Conservation (phyloP, 2,113 vertebrate genomes). For the Sebastes schlegelii region DNA sequence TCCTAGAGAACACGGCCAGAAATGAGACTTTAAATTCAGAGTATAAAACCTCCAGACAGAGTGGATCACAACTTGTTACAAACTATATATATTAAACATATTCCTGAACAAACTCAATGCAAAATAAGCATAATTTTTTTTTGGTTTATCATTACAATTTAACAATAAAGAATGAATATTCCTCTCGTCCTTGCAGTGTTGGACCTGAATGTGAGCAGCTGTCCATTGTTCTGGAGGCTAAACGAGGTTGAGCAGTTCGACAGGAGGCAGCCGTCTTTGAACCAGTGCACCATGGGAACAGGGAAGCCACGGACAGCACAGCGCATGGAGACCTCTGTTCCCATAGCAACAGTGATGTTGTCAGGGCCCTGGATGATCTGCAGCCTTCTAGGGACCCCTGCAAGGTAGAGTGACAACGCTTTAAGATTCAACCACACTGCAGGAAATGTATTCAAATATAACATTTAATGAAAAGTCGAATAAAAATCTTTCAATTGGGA, state of each 20-base stretch:
- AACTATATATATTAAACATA: neutral
- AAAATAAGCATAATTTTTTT: neutral
- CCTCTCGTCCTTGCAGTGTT: slow-evolving; percentile 19
- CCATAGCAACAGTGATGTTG: slow-evolving; percentile 79
- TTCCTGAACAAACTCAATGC: neutral
- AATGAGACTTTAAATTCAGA: neutral
- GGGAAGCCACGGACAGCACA: slow-evolving; percentile 80
- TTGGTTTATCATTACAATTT: slow-evolving; percentile 8
- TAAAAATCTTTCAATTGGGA: neutral
- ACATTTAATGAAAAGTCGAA: neutral
- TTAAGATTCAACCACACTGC: neutral
- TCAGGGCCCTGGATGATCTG: slow-evolving; percentile 79
- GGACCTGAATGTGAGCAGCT: slow-evolving; percentile 84
- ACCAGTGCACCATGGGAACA: slow-evolving; percentile 84
- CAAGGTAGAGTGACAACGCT: neutral
- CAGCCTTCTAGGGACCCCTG: slow-evolving; percentile 66
- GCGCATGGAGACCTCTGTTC: slow-evolving; percentile 75
- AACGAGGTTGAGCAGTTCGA: slow-evolving; percentile 65
- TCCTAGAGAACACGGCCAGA: slow-evolving; percentile 68
- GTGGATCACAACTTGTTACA: neutral
- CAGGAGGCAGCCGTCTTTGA: slow-evolving; percentile 82
- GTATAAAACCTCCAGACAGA: neutral
- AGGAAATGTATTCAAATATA: neutral
- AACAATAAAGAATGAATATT: slow-evolving; percentile 52
- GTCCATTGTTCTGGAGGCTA: slow-evolving; percentile 79